Percentiles rank a stretch among this genome's conserved stretches.
phyloP scores from a whole-genome alignment of 2,888 invertebrate genomes.

The Luperina testacea region DNA sequence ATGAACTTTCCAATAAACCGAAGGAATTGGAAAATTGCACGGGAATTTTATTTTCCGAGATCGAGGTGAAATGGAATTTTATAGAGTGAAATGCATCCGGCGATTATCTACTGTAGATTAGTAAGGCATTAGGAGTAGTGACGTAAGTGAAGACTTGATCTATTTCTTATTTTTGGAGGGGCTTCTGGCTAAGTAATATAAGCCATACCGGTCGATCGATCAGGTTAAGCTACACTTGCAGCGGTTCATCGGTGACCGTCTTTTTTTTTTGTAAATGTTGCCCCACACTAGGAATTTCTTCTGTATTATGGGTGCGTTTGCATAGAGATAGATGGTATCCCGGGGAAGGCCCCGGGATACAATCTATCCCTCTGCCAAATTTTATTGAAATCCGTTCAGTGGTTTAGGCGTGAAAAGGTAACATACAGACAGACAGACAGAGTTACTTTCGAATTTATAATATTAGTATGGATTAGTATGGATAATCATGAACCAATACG shows the following conservation, averaged over 20 bases:
- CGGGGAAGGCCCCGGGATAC: too few relatives aligned
- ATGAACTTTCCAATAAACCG: conserved; percentile 55
- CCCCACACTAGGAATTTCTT: too few relatives aligned
- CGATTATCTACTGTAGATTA: conserved; percentile 24
- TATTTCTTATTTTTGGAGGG: not conserved
- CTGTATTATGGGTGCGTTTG: too few relatives aligned
- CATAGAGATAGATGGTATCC: too few relatives aligned
- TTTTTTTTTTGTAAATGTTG: too few relatives aligned
- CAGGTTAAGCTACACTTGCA: not conserved
- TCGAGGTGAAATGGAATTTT: conserved; percentile 38
- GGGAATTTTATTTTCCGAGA: conserved; percentile 34
- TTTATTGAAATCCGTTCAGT: too few relatives aligned
- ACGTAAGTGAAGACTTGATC: not conserved
- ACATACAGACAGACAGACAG: too few relatives aligned
- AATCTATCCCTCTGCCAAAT: too few relatives aligned
- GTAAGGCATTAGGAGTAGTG: not conserved
- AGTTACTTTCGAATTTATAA: too few relatives aligned
- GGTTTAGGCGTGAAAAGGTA: too few relatives aligned
- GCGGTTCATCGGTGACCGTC: not conserved
- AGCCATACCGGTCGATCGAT: not conserved
- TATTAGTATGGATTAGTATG: too few relatives aligned
- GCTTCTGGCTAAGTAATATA: not conserved
- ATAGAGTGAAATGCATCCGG: conserved; percentile 13
- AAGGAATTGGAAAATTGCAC: conserved; percentile 40
- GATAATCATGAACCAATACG: not conserved